These are phyloP conservation scores for Tachuris rubrigastra DNA, from an alignment of 2,113 vertebrate species.

Conservation along the genomic window DNA sequence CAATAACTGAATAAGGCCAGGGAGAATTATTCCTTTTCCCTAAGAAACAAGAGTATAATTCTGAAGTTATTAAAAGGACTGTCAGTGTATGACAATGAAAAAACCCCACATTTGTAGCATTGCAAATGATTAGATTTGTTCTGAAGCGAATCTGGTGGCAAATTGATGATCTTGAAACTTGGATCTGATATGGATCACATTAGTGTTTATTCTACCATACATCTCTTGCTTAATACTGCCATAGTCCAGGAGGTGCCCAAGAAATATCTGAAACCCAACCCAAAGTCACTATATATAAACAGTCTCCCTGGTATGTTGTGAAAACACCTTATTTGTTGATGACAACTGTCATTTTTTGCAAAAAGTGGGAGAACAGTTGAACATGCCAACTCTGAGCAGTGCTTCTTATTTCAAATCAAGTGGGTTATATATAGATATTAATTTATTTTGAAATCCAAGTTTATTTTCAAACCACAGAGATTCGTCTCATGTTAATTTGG, in stretches of 20 bases:
- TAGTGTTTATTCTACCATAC: neutral
- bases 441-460: neutral
- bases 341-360: neutral
- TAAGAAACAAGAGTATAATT: neutral
- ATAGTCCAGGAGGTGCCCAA: neutral
- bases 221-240: neutral
- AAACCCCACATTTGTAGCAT: neutral
- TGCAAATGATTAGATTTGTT: neutral
- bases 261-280: neutral
- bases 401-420: neutral
- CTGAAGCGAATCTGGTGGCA: neutral
- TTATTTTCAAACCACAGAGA: neutral
- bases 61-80: neutral
- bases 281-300: neutral
- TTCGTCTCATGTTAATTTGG: neutral
- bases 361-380: neutral
- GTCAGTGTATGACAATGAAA: neutral
- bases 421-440: neutral
- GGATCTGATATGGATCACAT: neutral
- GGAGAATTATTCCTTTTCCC: constrained; percentile 14
- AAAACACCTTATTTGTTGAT: neutral
- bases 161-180: neutral
- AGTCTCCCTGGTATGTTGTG: neutral
- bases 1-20: neutral
- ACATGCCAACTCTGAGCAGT: neutral